Evolutionary conservation across 2,888 invertebrate species (phyloP).

Genomic region (Heliconius erato): DNA sequence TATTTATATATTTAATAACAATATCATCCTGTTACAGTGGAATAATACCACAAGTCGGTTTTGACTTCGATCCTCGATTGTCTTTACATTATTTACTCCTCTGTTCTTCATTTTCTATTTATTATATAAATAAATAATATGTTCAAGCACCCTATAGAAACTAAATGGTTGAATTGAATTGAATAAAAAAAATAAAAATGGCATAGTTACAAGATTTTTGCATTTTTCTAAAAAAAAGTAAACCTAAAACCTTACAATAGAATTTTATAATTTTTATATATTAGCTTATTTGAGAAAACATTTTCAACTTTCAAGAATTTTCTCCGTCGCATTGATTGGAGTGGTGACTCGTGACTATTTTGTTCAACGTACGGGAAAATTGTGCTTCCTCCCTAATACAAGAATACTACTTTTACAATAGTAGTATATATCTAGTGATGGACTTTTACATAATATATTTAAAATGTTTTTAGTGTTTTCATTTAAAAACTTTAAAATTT

Average conservation of each 20-base stretch:
- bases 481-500: no score
- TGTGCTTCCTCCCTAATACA: slow-evolving; percentile 15
- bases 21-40: no score
- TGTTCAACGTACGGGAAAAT: slow-evolving; percentile 30
- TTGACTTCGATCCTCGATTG: no score
- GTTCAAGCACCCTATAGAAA: no score
- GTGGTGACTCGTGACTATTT: slow-evolving; percentile 33
- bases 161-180: no score
- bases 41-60: no score
- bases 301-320: slow-evolving; percentile 12
- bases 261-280: slow-evolving; percentile 14
- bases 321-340: slow-evolving; percentile 24
- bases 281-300: slow-evolving; percentile 22
- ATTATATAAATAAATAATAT: no score
- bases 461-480: neutral
- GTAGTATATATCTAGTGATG: neutral
- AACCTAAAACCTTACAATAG: no score
- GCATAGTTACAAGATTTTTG: neutral
- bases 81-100: no score
- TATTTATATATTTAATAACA: no score
- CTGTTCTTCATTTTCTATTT: no score
- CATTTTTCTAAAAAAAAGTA: neutral
- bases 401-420: neutral
- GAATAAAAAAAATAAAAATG: neutral
- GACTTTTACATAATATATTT: neutral